Base-by-base conservation (phyloP, 2,113 vertebrate genomes). In the Carettochelys insculpta region DNA sequence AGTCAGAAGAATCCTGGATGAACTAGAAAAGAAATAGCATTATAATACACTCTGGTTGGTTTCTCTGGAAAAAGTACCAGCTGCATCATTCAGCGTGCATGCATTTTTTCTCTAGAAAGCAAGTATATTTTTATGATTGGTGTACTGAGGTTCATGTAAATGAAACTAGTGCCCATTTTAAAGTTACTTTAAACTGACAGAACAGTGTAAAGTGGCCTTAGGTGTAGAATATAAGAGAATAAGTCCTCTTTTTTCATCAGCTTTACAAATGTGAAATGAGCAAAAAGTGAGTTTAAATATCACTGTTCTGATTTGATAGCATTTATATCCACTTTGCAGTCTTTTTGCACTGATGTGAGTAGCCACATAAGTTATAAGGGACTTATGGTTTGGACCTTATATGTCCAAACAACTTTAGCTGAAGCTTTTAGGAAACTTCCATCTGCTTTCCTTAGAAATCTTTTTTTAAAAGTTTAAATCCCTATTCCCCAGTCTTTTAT, bases 401-500 rank as follows among this genome's bases (percentile, higher is more conserved):
- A 10, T 54, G 82, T 88, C 27, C 75, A 94, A 95, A 77, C 5
- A 24, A 52, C n/a, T 93, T 78, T 6, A 83, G 19, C 4, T 76
- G 73, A 83, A 82, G 27, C 31, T 85, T 85, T 81, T 25, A 81
- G 51, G 88, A 92, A 95, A 88, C 45, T 22, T 94, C 86, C 5
- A 68, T 92, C 31, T 86, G 5, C 0, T 1, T 41, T 92, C 93
- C 77, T 78, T 85, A 54, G 8, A 90, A 53, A 11, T 50, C 54
- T 89, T 83, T 83, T 89, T 0, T 8, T 90, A 82, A 43, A 78
- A 80, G 27, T 88, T 80, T 81, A 89, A 92, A 92, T 86, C 43
- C 65, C 45, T 90, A 61, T 96, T 95, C 90, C 52, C 71, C 31
- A 34, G 24, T 86, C 82, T 76, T 90, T 94, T 89, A 94, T 45